A percentile compares a stretch with the other conserved stretches of the same genome.
Evolutionary conservation across 2,888 invertebrate genomes (phyloP).

Genomic region (Frankliniella fusca): DNA sequence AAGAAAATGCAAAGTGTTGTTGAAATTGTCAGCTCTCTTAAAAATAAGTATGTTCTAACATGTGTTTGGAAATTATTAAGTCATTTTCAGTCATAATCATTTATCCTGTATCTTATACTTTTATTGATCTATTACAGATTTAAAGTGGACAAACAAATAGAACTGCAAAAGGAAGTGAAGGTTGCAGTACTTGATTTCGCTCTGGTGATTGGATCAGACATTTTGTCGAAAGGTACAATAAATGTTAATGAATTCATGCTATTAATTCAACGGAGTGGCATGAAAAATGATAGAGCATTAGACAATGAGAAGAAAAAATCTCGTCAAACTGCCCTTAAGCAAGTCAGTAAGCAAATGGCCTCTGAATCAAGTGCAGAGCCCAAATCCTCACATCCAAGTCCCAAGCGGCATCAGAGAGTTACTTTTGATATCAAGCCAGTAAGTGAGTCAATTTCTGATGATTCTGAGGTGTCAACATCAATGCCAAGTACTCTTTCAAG

Average conservation of each 20-base stretch:
- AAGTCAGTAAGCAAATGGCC: not conserved
- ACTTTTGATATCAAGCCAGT: not conserved
- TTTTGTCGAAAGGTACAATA: not conserved
- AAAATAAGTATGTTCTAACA: not conserved
- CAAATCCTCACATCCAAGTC: not conserved
- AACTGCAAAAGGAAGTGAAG: conserved; percentile 29
- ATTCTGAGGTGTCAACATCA: not conserved
- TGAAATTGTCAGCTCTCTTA: not conserved
- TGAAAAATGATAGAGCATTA: not conserved
- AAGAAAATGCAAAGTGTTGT: not conserved
- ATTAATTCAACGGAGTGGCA: not conserved
- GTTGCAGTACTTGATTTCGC: conserved; percentile 29
- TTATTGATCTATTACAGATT: not conserved
- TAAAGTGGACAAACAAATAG: not conserved
- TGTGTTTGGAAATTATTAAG: not conserved
- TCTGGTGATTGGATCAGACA: not conserved
- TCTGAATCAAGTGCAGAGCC: not conserved
- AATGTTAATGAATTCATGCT: not conserved
- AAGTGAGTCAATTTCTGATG: not conserved
- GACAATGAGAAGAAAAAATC: not conserved
- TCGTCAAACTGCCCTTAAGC: not conserved
- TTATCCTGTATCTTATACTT: not conserved
- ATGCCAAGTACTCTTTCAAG: not conserved
- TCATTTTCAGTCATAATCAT: not conserved
- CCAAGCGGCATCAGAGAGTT: not conserved